Percentiles rank a stretch among this genome's conserved stretches.
phyloP scores from a whole-genome alignment of 2,797 vertebrate genomes.

The Callimico goeldii region DNA sequence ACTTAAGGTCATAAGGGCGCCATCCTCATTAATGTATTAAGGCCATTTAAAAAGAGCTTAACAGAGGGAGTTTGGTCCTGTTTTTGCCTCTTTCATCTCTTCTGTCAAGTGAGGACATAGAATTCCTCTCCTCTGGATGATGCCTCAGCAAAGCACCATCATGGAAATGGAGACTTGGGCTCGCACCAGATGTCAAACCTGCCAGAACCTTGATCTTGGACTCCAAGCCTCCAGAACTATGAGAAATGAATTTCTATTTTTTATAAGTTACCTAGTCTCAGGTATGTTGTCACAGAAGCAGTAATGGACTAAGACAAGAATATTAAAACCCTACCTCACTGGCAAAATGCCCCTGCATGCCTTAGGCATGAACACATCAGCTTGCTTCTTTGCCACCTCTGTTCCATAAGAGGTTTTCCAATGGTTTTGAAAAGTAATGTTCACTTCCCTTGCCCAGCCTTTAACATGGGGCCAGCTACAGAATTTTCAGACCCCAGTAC shows the following conservation, averaged over 20 bases:
- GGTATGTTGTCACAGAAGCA: background rate
- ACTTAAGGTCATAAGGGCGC: background rate
- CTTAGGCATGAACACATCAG: background rate
- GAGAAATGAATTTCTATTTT: background rate
- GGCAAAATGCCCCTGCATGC: background rate
- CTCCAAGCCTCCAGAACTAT: background rate
- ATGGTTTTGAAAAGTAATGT: background rate
- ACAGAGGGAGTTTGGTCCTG: background rate
- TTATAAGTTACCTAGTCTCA: background rate
- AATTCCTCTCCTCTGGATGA: background rate
- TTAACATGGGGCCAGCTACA: background rate
- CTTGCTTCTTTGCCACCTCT: background rate
- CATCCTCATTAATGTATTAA: background rate
- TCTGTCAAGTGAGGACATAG: background rate
- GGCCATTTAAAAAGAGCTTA: background rate
- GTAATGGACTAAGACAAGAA: background rate
- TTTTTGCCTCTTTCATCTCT: background rate
- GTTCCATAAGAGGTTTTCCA: background rate
- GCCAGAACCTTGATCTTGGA: background rate
- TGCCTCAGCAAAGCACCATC: background rate
- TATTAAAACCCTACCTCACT: background rate
- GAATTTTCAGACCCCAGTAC: background rate
- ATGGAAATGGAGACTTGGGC: too few relatives aligned
- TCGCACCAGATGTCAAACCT: background rate
- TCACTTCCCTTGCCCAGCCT: background rate